A percentile compares a stretch with the other conserved stretches of the same genome.
Evolutionary conservation across 2,888 invertebrate genomes (phyloP).

Genomic region (Brenthis hecate): DNA sequence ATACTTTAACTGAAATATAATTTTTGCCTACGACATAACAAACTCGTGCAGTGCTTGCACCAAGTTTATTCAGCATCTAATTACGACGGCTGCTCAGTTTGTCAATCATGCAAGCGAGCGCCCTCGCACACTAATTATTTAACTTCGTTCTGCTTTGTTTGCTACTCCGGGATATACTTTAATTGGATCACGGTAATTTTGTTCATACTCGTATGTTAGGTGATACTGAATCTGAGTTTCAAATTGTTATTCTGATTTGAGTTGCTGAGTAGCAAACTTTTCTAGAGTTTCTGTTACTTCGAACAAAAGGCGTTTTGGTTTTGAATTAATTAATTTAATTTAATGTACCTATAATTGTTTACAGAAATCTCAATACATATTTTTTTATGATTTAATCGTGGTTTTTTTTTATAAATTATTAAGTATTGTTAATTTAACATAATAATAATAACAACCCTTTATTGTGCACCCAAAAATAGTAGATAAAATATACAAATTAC

Average conservation of each 20-base stretch:
- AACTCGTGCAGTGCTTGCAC: constrained; percentile 40
- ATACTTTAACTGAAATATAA: no score
- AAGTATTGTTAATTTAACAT: no score
- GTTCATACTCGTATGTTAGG: constrained; percentile 39
- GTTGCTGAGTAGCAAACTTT: background rate
- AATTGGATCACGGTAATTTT: constrained; percentile 52
- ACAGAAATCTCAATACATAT: no score
- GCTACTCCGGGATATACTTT: constrained; percentile 51
- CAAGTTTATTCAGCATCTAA: constrained; percentile 69
- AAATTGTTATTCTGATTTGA: constrained; percentile 24
- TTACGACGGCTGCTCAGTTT: constrained; percentile 65
- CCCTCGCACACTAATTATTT: constrained; percentile 55
- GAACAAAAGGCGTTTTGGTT: constrained; percentile 3
- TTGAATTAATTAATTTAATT: background rate
- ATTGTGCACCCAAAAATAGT: no score
- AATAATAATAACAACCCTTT: no score
- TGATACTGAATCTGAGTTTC: constrained; percentile 30
- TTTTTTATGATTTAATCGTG: no score
- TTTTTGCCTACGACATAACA: background rate
- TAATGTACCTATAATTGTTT: no score
- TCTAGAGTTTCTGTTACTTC: background rate
- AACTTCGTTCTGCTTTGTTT: constrained; percentile 53
- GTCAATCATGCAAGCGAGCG: constrained; percentile 65
- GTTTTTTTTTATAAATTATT: no score
- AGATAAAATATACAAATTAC: no score